phyloP scores from a whole-genome alignment of 2,113 vertebrate genomes.

The Anarrhichthys ocellatus region DNA sequence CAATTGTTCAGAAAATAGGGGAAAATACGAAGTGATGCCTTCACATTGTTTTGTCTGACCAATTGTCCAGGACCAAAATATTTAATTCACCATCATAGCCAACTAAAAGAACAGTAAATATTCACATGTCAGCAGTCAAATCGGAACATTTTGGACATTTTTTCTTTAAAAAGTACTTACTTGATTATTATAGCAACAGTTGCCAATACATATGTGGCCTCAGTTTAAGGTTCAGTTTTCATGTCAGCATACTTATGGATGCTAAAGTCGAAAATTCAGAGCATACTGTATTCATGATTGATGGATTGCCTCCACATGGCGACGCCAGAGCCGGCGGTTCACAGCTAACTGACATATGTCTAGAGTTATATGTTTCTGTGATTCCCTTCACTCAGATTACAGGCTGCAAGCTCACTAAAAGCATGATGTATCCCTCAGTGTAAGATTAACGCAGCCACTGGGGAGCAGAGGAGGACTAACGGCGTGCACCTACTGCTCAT shows the following conservation, averaged over 20 bases:
- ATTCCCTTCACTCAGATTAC: background rate
- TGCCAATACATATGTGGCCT: background rate
- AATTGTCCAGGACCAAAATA: background rate
- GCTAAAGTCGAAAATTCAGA: background rate
- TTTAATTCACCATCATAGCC: background rate
- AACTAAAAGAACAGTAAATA: background rate
- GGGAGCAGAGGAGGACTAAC: background rate
- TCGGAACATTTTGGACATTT: no score
- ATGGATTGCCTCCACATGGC: background rate
- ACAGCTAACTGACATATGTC: background rate
- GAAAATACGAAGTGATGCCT: background rate
- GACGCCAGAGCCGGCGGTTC: no score
- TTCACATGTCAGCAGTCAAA: background rate
- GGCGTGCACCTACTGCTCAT: background rate
- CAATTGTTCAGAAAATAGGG: background rate
- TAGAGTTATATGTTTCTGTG: background rate
- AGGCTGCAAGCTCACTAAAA: background rate
- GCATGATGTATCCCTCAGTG: constrained; percentile 4
- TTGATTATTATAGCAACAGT: background rate
- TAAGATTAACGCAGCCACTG: constrained; percentile 9
- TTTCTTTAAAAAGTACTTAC: background rate
- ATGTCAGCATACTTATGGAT: no score
- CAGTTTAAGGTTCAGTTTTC: background rate
- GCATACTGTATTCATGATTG: background rate
- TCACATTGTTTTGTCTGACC: background rate